Base-by-base conservation (phyloP, 2,888 invertebrate species). In the Fragum sueziense region DNA sequence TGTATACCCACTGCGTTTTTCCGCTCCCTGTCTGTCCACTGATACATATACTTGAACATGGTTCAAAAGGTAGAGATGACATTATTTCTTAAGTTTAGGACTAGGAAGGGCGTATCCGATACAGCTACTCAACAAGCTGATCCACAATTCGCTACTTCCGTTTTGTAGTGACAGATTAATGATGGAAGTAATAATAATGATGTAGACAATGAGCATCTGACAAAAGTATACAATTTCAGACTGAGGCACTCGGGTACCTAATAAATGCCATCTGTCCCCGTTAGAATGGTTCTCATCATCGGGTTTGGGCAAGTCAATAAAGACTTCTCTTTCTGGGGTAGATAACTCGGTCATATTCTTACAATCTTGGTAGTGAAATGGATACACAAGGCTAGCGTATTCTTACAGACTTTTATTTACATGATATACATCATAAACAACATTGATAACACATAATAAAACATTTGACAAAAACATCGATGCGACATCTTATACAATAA, bases 191-290 rank as follows among this genome's bases (percentile, higher is more conserved):
- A 82, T 65, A 47, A 83, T 76, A 51, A 79, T 79, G 27, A 70
- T 34, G 62, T 77, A 77, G n/a, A 77, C 77, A 27, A 77, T 77
- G 29, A 77, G 67, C 79, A 82, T 79, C 51, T 83, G 77, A 75
- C 75, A 77, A 70, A 83, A 83, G 70, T 80, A 83, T n/a, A 83
- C 77, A 51, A 83, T 80, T 73, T 83, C 79, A 17, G 80, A 74
- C 52, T 83, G 65, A 22, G 77, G 79, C 29, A 77, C 67, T 54
- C 37, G 29, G 3, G 69, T 75, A 22, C 83, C 74, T 65, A 77
- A 69, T 17, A 80, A 65, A 68, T 73, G 74, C 83, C 80, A 83
- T 51, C 61, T 74, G 6, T 79, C 79, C 14, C 69, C 61, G 62
- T 73, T 73, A 14, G 75, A 70, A 33, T 47, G 20, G 31, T 29